Evolutionary conservation across 2,113 vertebrate genomes (phyloP).

Genomic region (Phocoena phocoena): DNA sequence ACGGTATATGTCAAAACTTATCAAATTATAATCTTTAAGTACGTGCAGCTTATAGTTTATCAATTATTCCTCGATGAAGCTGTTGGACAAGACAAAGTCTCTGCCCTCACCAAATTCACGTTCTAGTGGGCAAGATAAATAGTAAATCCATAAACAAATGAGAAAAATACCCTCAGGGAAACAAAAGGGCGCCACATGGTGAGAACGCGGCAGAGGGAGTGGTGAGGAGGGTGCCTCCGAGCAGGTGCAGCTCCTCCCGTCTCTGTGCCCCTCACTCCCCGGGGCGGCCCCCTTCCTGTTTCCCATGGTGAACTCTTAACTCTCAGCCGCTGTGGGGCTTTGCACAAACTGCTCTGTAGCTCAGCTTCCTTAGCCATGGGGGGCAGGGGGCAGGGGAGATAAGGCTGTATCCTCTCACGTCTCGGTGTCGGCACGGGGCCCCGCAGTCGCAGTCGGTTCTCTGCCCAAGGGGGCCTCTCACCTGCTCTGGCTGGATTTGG

Average conservation of each 20-base stretch:
- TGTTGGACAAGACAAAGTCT: not conserved
- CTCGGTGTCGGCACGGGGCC: no score
- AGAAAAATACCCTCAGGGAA: not conserved
- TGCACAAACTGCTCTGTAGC: not conserved
- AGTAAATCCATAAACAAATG: not conserved
- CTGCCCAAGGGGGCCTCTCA: not conserved
- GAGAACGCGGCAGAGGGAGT: no score
- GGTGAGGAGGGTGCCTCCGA: not conserved
- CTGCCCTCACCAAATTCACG: not conserved
- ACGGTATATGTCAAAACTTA: not conserved
- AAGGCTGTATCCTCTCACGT: not conserved
- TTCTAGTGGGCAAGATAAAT: not conserved
- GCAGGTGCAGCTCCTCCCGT: not conserved
- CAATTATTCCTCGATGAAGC: not conserved
- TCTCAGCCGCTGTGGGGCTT: not conserved
- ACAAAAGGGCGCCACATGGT: accelerated
- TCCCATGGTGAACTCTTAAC: accelerated
- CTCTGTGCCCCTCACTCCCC: not conserved
- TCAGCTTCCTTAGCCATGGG: not conserved
- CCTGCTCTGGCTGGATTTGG: not conserved
- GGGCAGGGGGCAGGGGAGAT: not conserved
- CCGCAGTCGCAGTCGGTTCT: not conserved
- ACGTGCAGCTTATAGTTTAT: not conserved
- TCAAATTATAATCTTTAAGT: not conserved
- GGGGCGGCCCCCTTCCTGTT: not conserved